Evolutionary conservation across 2,888 invertebrate species (phyloP).

Genomic region (Graphium colonna): DNA sequence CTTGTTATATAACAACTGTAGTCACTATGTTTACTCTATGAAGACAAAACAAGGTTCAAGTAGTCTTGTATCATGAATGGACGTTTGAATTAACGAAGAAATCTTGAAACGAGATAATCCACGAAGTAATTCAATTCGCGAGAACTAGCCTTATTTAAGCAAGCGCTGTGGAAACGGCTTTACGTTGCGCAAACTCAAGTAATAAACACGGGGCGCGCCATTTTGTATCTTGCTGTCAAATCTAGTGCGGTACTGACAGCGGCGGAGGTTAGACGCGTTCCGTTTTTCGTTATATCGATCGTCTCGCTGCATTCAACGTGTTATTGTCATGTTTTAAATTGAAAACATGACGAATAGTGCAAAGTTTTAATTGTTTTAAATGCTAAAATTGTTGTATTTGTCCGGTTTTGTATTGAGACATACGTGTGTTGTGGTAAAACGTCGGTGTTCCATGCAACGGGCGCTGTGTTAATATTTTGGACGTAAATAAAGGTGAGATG

Average conservation of each 20-base stretch:
- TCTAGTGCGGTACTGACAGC: conserved; percentile 57
- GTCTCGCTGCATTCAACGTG: conserved; percentile 39
- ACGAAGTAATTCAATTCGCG: too few species aligned
- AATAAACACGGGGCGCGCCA: conserved; percentile 39
- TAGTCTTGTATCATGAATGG: too few species aligned
- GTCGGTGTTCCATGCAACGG: conserved; percentile 25
- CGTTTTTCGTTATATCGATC: conserved; percentile 50
- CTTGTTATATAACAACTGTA: too few species aligned
- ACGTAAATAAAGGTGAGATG: conserved; percentile 41
- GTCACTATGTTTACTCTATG: too few species aligned
- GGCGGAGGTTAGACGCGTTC: conserved; percentile 38
- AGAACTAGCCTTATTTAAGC: not conserved
- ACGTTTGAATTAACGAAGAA: too few species aligned
- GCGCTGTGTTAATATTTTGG: conserved; percentile 31
- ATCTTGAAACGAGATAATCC: too few species aligned
- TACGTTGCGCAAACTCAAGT: conserved; percentile 57
- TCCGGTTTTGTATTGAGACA: conserved; percentile 41
- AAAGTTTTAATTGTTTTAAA: conserved; percentile 22
- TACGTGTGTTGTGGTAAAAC: conserved; percentile 33
- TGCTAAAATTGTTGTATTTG: conserved; percentile 32
- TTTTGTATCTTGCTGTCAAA: conserved; percentile 45
- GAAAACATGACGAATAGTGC: conserved; percentile 57
- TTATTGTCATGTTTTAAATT: conserved; percentile 59
- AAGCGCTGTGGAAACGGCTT: conserved; percentile 21
- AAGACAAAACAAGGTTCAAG: too few species aligned